Conservation (phyloP, 2,113 vertebrate genomes). For the Oncorhynchus gorbuscha region DNA sequence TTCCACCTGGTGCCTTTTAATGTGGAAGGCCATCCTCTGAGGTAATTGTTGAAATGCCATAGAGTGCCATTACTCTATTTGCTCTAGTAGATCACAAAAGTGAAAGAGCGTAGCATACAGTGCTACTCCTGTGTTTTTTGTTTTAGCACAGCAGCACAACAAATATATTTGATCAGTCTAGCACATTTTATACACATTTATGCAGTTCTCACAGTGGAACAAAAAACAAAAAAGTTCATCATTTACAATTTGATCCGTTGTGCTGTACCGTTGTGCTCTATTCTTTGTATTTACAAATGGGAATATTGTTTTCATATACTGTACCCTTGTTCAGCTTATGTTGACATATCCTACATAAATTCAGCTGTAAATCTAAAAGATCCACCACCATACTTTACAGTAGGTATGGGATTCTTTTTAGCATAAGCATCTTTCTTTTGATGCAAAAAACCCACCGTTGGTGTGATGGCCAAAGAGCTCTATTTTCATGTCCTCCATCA, state of each 20-base stretch:
- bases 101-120: constrained; percentile 13
- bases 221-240: neutral
- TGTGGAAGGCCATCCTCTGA: constrained; percentile 45
- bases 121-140: neutral
- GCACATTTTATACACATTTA: neutral
- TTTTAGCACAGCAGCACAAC: neutral
- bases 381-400: too few species aligned
- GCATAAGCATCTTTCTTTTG: too few species aligned
- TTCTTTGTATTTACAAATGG: too few species aligned
- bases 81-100: constrained; percentile 26
- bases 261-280: neutral
- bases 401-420: too few species aligned
- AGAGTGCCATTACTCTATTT: constrained; percentile 42
- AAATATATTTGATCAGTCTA: neutral
- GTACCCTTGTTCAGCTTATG: too few species aligned
- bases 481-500: too few species aligned
- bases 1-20: constrained; percentile 70
- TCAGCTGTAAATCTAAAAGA: too few species aligned
- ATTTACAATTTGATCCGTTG: neutral
- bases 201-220: neutral
- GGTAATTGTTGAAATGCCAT: constrained; percentile 45
- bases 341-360: too few species aligned
- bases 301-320: too few species aligned
- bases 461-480: too few species aligned
- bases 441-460: too few species aligned